Evolutionary conservation across 2,888 invertebrate genomes (phyloP).

Genomic region (Agrochola lychnidis): DNA sequence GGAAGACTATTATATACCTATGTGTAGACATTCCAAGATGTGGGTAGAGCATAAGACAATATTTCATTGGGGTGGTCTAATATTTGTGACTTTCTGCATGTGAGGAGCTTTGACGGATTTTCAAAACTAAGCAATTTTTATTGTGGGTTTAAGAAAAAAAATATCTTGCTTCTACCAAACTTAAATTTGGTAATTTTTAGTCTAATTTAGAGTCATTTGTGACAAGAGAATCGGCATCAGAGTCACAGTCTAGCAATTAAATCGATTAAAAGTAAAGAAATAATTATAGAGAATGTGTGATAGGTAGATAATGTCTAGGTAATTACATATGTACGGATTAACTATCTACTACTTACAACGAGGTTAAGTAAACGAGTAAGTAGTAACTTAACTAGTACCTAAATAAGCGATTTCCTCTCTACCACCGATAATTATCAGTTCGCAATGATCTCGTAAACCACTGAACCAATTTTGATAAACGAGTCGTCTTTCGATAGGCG

Average conservation of each 20-base stretch:
- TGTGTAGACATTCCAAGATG: background rate
- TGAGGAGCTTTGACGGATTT: background rate
- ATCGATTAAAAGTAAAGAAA: slow-evolving; percentile 5
- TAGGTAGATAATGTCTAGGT: no score
- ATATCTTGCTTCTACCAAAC: no score
- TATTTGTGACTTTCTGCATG: background rate
- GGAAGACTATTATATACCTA: no score
- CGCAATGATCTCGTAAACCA: slow-evolving; percentile 52
- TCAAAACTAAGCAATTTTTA: background rate
- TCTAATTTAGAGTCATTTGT: no score
- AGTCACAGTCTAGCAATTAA: background rate
- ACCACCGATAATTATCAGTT: slow-evolving; percentile 43
- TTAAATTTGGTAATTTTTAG: no score
- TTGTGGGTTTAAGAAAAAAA: no score
- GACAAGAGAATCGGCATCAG: no score
- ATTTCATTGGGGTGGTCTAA: background rate
- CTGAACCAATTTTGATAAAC: slow-evolving; percentile 59
- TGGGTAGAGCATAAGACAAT: background rate
- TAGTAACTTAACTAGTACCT: slow-evolving; percentile 12
- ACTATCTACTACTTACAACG: background rate
- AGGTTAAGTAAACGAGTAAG: slow-evolving; percentile 6
- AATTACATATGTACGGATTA: no score
- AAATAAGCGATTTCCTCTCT: slow-evolving; percentile 45
- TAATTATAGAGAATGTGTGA: slow-evolving; percentile 1
- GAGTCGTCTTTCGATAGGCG: slow-evolving; percentile 37